Base-by-base conservation (phyloP, 1,140 invertebrate species). In the Drosophila chauvacae region DNA sequence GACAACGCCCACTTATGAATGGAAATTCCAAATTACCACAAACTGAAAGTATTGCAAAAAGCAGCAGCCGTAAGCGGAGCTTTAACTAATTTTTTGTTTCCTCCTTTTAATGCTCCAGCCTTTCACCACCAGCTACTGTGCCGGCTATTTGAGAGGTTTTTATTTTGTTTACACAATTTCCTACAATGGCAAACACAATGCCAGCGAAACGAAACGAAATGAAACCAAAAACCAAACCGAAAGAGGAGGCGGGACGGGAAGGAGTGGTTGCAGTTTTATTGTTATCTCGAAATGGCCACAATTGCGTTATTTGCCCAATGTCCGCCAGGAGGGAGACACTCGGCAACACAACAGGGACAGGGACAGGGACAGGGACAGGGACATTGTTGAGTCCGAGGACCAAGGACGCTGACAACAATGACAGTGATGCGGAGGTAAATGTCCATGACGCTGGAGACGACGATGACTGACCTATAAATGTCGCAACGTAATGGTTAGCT, bases 281-380 rank as follows among this genome's bases (percentile, higher is more conserved):
- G 84, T 88, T 83, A 87, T 88, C 84, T 87, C 28, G 58, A 84
- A 88, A 88, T 87, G 80, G 81, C 80, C 84, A 88, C 73, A 90
- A 90, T 84, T 80, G 68, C 77, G 85, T 81, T 87, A 81, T 87
- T 90, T 87, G 80, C 72, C 71, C 68, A 88, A 80, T 77, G 84
- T 74, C 69, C 77, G 76, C 61, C 53, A 39, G 45, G 59, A 37
- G 60, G 51, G 30, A 51, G 50, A 30, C 50, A 33, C 28, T 18
- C 28, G 26, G 28, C 48, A 37, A 23, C 51, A 23, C 33, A 39
- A 6, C 33, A 23, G 20, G 35, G 20, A 23, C 14, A 6, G 18
- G 13, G 7, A 20, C 50, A 20, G 30, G n/a, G n/a, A n/a, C n/a
- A n/a, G n/a, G 50, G 50, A 7, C 30, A 35, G 23, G 47, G 56